These are phyloP conservation scores for Phlogophora meticulosa DNA, from an alignment of 2,888 invertebrate species.

Conservation along the genomic window DNA sequence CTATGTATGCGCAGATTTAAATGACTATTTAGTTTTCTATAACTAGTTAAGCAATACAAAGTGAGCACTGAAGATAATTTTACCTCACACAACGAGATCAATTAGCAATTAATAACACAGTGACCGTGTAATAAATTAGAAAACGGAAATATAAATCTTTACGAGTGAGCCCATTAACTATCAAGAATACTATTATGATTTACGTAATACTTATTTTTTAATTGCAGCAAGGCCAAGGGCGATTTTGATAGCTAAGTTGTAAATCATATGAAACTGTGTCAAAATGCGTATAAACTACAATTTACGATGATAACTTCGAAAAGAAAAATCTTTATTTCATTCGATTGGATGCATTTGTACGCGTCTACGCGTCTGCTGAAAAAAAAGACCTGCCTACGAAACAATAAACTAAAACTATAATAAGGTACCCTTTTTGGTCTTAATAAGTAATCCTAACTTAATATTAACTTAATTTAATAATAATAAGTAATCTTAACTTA, in stretches of 20 bases:
- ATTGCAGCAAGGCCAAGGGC: constrained; percentile 61
- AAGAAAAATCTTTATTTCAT: too few species aligned
- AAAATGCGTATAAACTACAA: not conserved
- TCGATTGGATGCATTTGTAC: too few species aligned
- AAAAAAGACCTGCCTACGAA: too few species aligned
- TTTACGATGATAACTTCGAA: not conserved
- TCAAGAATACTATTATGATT: constrained; percentile 32
- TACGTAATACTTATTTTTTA: constrained; percentile 53
- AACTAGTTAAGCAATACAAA: constrained; percentile 1
- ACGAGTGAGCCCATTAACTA: constrained; percentile 20
- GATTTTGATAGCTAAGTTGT: constrained; percentile 19
- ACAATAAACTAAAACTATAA: too few species aligned
- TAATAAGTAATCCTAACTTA: too few species aligned
- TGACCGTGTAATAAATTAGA: constrained; percentile 46
- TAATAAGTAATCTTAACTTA: too few species aligned
- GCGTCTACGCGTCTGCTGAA: too few species aligned
- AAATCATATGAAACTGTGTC: constrained; percentile 31
- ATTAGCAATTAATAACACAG: constrained; percentile 50
- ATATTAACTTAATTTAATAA: too few species aligned
- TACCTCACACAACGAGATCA: constrained; percentile 23
- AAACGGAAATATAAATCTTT: constrained; percentile 60
- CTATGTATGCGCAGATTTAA: too few species aligned
- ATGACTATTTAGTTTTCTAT: too few species aligned
- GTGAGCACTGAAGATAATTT: constrained; percentile 11
- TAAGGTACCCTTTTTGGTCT: too few species aligned